A percentile compares a stretch with the other conserved stretches of the same genome.
phyloP scores from a whole-genome alignment of 2,113 vertebrate genomes.

The Vombatus ursinus region DNA sequence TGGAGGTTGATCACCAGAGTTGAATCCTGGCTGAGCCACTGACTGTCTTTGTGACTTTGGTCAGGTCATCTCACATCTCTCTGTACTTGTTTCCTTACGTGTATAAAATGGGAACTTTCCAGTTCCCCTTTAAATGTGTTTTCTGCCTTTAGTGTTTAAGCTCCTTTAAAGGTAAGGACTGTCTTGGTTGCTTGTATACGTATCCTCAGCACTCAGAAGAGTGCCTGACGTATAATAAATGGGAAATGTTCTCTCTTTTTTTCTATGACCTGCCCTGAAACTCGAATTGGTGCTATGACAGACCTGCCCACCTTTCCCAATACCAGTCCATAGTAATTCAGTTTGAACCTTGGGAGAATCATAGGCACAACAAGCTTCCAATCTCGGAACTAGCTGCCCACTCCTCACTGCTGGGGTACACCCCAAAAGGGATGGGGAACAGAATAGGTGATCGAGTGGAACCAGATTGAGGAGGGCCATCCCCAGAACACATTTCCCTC shows the following conservation, averaged over 20 bases:
- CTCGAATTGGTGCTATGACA: neutral
- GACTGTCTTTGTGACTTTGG: neutral
- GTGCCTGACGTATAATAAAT: neutral
- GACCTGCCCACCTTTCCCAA: neutral
- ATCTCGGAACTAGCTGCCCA: neutral
- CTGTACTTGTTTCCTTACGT: neutral
- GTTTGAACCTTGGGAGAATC: neutral
- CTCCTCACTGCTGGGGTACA: neutral
- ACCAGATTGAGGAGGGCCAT: neutral
- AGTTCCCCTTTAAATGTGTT: neutral
- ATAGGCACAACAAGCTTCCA: neutral
- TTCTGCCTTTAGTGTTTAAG: neutral
- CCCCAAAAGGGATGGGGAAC: neutral
- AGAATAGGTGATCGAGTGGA: neutral
- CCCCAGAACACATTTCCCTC: neutral
- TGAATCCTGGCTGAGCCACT: neutral
- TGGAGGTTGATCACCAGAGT: neutral
- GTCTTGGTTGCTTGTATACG: neutral
- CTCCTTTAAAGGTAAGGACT: neutral
- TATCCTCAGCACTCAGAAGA: neutral
- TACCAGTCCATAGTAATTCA: neutral
- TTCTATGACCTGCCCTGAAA: too few species aligned
- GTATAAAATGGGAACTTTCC: neutral
- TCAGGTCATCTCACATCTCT: neutral
- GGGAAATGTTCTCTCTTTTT: neutral